phyloP scores from a whole-genome alignment of 2,113 vertebrate species.

The Loxodonta africana region DNA sequence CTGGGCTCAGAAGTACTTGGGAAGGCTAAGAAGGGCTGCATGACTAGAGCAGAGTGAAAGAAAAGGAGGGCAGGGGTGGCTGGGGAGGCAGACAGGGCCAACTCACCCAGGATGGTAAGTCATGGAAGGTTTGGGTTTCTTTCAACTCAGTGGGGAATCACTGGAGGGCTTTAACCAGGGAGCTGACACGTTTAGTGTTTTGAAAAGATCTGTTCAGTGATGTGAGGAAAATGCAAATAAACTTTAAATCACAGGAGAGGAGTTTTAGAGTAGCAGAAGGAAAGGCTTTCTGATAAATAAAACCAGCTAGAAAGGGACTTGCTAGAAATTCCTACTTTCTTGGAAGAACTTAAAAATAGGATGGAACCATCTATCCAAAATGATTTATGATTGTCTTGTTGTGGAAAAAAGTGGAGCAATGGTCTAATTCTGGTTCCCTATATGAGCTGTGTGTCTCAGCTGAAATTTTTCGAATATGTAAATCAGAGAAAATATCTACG shows the following conservation, averaged over 20 bases:
- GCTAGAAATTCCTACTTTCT: not conserved
- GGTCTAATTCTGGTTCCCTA: not conserved
- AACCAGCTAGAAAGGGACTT: not conserved
- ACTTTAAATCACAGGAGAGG: not conserved
- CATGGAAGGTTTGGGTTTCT: not conserved
- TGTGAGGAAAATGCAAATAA: not conserved
- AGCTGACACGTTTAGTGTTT: not conserved
- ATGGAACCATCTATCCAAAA: slow-evolving; percentile 26
- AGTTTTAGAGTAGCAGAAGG: not conserved
- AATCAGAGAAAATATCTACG: slow-evolving; percentile 37
- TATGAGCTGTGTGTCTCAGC: not conserved
- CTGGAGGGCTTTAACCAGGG: not conserved
- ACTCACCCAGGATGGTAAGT: not conserved
- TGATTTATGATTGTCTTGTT: slow-evolving; percentile 10
- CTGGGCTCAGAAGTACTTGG: not conserved
- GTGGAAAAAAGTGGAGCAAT: not conserved
- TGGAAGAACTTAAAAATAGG: slow-evolving; percentile 19
- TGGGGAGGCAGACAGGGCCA: not conserved
- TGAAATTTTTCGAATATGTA: slow-evolving; percentile 44
- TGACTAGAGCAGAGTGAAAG: not conserved
- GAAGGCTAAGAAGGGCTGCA: not conserved
- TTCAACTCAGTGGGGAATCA: not conserved
- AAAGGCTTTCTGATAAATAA: not conserved
- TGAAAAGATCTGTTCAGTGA: not conserved
- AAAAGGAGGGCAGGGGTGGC: not conserved